A percentile compares a stretch with the other conserved stretches of the same genome.
phyloP scores from a whole-genome alignment of 2,113 vertebrate genomes.

The Anoura caudifer region DNA sequence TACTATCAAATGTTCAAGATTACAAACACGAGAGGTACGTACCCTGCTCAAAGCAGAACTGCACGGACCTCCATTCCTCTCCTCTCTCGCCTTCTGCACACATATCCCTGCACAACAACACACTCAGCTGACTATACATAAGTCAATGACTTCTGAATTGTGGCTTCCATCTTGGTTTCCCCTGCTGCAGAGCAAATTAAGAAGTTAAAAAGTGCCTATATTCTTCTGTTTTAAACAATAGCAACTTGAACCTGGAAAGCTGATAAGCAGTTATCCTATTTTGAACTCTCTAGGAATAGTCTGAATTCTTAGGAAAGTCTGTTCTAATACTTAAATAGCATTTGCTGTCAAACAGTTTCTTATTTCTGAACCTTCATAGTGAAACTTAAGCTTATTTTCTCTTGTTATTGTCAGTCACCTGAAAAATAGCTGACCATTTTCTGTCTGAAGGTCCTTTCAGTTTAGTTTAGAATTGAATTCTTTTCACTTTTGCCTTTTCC shows the following conservation, averaged over 20 bases:
- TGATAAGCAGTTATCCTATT: background rate
- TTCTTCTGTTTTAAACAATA: background rate
- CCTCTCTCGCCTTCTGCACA: accelerated
- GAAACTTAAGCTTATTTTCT: background rate
- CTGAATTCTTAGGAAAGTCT: background rate
- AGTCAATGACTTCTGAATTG: background rate
- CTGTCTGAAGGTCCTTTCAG: background rate
- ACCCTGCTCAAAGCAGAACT: background rate
- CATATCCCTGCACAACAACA: accelerated
- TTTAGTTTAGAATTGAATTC: background rate
- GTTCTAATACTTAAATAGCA: background rate
- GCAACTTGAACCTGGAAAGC: background rate
- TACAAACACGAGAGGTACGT: accelerated
- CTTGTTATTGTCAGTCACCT: background rate
- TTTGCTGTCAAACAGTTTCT: background rate
- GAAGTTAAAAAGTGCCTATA: background rate
- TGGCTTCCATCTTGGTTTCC: background rate
- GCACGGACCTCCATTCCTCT: too few species aligned
- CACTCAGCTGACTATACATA: background rate
- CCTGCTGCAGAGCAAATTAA: background rate
- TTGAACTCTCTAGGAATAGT: background rate
- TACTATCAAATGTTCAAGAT: background rate
- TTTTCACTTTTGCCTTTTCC: background rate
- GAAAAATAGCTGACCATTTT: background rate
- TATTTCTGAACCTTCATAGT: background rate